phyloP scores from a whole-genome alignment of 2,113 vertebrate genomes.

The Erpornis zantholeuca region DNA sequence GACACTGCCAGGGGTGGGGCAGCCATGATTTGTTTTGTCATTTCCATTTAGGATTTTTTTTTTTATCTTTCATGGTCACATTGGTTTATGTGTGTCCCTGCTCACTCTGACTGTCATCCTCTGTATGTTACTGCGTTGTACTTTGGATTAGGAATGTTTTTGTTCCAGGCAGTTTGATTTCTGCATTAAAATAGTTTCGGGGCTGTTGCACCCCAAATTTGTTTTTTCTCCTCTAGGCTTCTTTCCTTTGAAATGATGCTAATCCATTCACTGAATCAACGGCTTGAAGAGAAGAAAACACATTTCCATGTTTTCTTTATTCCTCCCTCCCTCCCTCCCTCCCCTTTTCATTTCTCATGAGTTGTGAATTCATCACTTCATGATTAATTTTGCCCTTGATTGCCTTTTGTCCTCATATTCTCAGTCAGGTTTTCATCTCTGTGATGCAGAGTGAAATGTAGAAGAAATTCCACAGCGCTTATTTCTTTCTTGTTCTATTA shows the following conservation, averaged over 20 bases:
- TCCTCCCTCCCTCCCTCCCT: neutral
- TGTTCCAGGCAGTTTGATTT: neutral
- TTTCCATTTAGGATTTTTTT: neutral
- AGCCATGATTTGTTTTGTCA: neutral
- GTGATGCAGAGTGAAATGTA: neutral
- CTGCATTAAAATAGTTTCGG: neutral
- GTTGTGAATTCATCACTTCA: neutral
- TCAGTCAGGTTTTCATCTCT: neutral
- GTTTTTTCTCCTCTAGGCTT: neutral
- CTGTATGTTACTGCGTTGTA: neutral
- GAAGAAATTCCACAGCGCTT: neutral
- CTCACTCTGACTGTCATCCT: neutral
- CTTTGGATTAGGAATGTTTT: neutral
- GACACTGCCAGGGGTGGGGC: neutral
- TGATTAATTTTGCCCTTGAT: neutral
- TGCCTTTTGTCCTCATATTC: neutral
- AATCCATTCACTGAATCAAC: neutral
- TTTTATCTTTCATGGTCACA: neutral
- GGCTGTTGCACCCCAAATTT: neutral
- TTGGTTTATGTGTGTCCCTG: neutral
- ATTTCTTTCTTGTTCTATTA: neutral
- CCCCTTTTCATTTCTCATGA: neutral
- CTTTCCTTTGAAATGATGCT: neutral
- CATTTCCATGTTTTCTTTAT: neutral
- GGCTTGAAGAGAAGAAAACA: neutral